Percentiles rank a stretch among this genome's conserved stretches.
These are phyloP conservation scores for Sclerodermus sp. DNA, from an alignment of 2,888 invertebrate species.

Conservation along the genomic window DNA sequence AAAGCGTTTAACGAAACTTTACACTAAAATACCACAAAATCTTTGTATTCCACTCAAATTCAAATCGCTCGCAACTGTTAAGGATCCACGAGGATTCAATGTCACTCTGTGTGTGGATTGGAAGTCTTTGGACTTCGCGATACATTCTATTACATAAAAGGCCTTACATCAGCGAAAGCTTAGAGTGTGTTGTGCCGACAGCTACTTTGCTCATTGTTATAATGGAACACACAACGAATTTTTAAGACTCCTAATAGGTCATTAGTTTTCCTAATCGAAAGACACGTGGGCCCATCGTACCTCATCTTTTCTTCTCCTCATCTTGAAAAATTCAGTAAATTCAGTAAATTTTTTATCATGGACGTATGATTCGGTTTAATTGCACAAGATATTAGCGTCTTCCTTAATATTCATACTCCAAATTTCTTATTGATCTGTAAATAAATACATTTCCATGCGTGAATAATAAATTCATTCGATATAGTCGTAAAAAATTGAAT, in stretches of 20 bases:
- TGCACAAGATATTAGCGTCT: constrained; percentile 9
- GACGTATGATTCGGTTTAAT: constrained; percentile 23
- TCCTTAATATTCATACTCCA: constrained; percentile 30
- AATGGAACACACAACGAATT: too few species aligned
- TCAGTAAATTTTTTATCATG: constrained; percentile 6
- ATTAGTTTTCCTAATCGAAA: constrained; percentile 23
- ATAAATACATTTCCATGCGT: constrained; percentile 4
- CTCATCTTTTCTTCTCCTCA: background rate
- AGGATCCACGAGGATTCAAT: constrained; percentile 10
- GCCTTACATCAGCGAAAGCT: too few species aligned
- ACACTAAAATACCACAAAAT: constrained; percentile 18
- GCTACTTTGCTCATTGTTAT: too few species aligned
- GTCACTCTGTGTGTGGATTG: too few species aligned
- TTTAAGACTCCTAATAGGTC: constrained; percentile 17
- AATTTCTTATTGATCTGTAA: constrained; percentile 38
- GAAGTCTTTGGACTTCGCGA: too few species aligned
- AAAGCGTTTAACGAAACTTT: constrained; percentile 33
- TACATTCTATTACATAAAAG: too few species aligned
- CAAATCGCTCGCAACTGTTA: constrained; percentile 23
- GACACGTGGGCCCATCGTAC: constrained; percentile 23
- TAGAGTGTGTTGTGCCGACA: too few species aligned
- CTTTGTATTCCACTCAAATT: constrained; percentile 22
- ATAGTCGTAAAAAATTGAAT: too few species aligned
- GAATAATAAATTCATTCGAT: too few species aligned
- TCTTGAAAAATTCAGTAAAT: background rate